Conservation (phyloP, 2,888 invertebrate species). For the Cremastobaeus sp. region DNA sequence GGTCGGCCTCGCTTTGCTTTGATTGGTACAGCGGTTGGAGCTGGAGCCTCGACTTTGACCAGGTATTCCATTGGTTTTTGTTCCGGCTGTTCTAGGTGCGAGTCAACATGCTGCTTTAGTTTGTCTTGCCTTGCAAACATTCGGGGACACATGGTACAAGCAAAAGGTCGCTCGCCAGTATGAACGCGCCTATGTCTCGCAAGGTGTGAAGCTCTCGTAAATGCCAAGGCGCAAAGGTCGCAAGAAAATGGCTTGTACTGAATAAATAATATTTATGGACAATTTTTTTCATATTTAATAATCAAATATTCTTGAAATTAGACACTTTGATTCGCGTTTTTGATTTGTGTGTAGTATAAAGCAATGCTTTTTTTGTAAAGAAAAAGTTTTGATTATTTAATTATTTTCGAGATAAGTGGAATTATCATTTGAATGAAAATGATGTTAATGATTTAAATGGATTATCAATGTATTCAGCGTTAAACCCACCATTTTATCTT, state of each 20-base stretch:
- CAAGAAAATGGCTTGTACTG: conserved; percentile 75
- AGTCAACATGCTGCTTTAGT: conserved; percentile 82
- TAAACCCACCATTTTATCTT: no score
- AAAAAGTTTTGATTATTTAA: no score
- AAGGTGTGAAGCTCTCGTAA: conserved; percentile 85
- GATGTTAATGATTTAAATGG: no score
- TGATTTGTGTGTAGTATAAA: no score
- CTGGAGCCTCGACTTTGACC: conserved; percentile 34
- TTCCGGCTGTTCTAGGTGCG: conserved; percentile 74
- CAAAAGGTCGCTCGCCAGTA: conserved; percentile 85
- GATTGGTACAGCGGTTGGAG: conserved; percentile 53
- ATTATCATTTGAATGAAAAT: no score
- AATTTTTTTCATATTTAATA: no score
- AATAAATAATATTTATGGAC: no score
- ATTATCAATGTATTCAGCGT: no score
- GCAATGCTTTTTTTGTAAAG: no score
- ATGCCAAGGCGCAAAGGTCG: conserved; percentile 77
- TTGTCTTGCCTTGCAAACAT: conserved; percentile 87
- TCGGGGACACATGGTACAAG: conserved; percentile 84
- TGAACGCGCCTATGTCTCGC: conserved; percentile 85
- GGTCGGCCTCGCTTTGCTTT: conserved; percentile 74
- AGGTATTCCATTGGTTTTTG: conserved; percentile 60
- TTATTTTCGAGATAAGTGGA: no score
- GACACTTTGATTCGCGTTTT: no score
- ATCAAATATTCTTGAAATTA: no score